Evolutionary conservation across 2,113 vertebrate genomes (phyloP).

Genomic region (Crotophaga sulcirostris): DNA sequence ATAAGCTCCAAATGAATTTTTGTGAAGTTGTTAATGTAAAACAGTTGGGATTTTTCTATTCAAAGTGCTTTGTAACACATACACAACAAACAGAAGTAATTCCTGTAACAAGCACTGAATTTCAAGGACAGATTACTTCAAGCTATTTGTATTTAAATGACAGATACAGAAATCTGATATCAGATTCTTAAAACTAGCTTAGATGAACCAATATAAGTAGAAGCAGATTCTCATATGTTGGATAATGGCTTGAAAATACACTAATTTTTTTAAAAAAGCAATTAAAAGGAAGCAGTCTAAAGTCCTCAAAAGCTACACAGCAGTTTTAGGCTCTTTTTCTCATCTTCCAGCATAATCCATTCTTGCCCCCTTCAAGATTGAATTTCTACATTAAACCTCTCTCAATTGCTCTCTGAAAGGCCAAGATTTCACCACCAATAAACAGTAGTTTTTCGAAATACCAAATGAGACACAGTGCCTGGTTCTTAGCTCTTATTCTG

Average conservation of each 20-base stretch:
- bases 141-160: neutral
- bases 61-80: neutral
- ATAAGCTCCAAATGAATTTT: neutral
- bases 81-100: neutral
- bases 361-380: neutral
- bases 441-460: neutral
- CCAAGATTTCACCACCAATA: conserved; percentile 38
- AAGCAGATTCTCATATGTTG: neutral
- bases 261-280: neutral
- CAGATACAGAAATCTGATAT: neutral
- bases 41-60: neutral
- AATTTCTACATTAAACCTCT: neutral
- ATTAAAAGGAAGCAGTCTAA: neutral
- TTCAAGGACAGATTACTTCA: neutral
- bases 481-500: conserved; percentile 1
- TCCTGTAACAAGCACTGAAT: neutral
- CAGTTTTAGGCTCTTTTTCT: neutral
- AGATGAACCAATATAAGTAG: conserved; percentile 10
- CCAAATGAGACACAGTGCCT: neutral
- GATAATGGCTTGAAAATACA: neutral
- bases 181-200: neutral
- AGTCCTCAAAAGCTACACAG: neutral
- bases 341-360: conserved; percentile 7
- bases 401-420: neutral
- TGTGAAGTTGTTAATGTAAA: neutral